Evolutionary conservation across 2,888 invertebrate species (phyloP), one percentile per base, ranked within the genome.

Genomic region (Andrena hattorfiana): DNA sequence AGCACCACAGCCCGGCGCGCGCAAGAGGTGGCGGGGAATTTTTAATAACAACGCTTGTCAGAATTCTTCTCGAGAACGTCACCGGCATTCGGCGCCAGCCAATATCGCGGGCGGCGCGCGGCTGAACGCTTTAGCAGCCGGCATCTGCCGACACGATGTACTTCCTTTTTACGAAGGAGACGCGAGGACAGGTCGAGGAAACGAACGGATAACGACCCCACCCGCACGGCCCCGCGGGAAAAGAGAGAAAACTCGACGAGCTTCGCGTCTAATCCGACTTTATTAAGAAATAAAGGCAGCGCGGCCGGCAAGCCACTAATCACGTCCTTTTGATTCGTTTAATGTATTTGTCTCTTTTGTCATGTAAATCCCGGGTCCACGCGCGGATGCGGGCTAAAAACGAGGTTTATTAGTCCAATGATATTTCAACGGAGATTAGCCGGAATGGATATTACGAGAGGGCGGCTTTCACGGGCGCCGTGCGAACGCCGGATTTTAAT

Each of bases 11-110:
- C 68, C 32, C 26, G 60, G 30, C 56, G 56, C 56, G 23, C 56
- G 56, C 42, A 42, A 35, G 56, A 60, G 64, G 49, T 42, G 75
- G 78, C 73, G 68, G 77, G 63, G 83, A 77, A 77, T 92, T 92
- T 92, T 92, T 91, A 92, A 92, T 93, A 93, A 93, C 89, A 89
- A 89, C 88, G 86, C 92, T 89, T 92, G 92, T 92, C 92, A 92
- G 91, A 91, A 92, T 88, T 91, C 84, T 90, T 90, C 91, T 88
- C 90, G 92, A 92, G 91, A 91, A 87, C 91, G 93, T 93, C 93
- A 93, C 87, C 85, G 91, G 90, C 93, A 94, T 93, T 93, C 91
- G 93, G 93, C 85, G 91, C 93, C 92, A 92, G 90, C 92, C 93
- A 93, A 94, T 93, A 94, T 92, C 89, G 89, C 88, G 62, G 80